Percentiles rank a stretch among this genome's conserved stretches.
Conservation (phyloP, 2,113 vertebrate genomes). For the Hepsetus odoe region DNA sequence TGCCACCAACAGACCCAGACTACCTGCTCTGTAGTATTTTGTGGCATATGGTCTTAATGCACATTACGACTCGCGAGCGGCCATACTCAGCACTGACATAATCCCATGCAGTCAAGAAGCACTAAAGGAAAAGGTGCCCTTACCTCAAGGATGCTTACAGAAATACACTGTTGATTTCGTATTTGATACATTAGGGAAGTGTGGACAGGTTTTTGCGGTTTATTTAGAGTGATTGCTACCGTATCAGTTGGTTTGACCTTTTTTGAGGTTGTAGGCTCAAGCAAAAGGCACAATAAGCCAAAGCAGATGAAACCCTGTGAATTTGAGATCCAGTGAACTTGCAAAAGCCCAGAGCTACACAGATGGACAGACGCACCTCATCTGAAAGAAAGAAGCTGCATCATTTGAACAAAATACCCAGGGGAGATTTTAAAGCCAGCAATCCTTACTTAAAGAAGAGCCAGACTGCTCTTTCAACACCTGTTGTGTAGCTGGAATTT, state of each 20-base stretch:
- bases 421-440: slow-evolving; percentile 4
- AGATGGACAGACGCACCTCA: slow-evolving; percentile 12
- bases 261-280: not conserved
- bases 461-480: slow-evolving; percentile 1
- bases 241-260: not conserved
- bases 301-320: not conserved
- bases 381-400: not conserved
- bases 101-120: not conserved
- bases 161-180: not conserved
- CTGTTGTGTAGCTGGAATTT: not conserved
- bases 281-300: not conserved
- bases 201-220: not conserved
- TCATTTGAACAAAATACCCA: slow-evolving; percentile 6
- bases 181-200: not conserved
- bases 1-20: not conserved
- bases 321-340: slow-evolving; percentile 24
- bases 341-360: not conserved
- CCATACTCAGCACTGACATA: not conserved
- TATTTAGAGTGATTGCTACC: not conserved
- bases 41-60: slow-evolving; percentile 23
- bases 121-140: slow-evolving; percentile 4
- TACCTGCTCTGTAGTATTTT: not conserved
- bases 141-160: not conserved
- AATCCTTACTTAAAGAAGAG: slow-evolving; percentile 1
- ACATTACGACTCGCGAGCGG: not conserved